Evolutionary conservation across 2,797 vertebrate species (phyloP).

Genomic region (Schizothorax lantsangensis): DNA sequence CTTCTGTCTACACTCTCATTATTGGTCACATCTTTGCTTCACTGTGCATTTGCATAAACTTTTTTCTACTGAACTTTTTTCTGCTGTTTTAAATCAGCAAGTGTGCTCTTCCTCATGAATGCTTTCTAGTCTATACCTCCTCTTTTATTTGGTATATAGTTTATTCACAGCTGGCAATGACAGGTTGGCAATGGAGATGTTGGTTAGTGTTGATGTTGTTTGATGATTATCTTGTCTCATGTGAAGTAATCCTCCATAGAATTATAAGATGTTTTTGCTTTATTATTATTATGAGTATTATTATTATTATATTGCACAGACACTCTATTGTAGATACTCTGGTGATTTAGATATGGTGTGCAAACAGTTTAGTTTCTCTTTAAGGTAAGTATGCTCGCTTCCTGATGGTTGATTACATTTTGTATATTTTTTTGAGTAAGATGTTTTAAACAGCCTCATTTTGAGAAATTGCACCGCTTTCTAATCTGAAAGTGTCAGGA

Average conservation of each 20-base stretch:
- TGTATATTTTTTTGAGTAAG: neutral
- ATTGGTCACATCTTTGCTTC: neutral
- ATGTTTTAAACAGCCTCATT: conserved; percentile 3
- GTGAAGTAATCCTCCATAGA: neutral
- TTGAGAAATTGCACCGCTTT: neutral
- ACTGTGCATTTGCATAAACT: conserved; percentile 6
- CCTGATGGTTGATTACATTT: neutral
- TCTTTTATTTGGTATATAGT: neutral
- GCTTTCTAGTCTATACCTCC: neutral
- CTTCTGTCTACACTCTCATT: neutral
- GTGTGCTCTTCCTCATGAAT: conserved; percentile 2
- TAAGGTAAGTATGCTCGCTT: neutral
- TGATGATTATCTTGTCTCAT: neutral
- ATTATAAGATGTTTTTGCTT: neutral
- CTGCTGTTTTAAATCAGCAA: conserved; percentile 17
- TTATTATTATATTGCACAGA: neutral
- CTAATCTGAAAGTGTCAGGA: neutral
- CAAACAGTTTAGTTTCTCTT: neutral
- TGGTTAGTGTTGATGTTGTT: conserved; percentile 1
- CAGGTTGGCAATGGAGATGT: conserved; percentile 1
- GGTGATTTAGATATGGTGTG: neutral
- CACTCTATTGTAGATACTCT: conserved; percentile 4
- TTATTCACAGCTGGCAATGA: conserved; percentile 19
- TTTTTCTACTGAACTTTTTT: conserved; percentile 1
- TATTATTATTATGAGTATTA: neutral